Percentiles rank a stretch among this genome's conserved stretches.
Evolutionary conservation across 1,140 invertebrate species (phyloP).

Genomic region (Cydia pomonella): DNA sequence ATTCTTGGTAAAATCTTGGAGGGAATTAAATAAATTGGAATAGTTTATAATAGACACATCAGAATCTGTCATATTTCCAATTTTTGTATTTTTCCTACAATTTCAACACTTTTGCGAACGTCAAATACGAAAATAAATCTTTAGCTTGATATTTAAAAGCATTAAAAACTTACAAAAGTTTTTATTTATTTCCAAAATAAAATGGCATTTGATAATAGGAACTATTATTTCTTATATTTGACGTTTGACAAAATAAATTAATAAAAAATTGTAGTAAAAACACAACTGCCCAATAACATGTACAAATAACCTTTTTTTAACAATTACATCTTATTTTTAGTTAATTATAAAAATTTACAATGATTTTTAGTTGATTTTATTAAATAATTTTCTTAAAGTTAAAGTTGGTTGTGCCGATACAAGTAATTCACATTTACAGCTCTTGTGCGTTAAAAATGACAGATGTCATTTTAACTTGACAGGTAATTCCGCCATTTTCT

Average conservation of each 20-base stretch:
- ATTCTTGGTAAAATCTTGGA: slow-evolving; percentile 27
- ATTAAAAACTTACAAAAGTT: slow-evolving; percentile 4
- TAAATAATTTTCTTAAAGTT: slow-evolving; percentile 69
- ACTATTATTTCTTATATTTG: slow-evolving; percentile 33
- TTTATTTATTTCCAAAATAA: slow-evolving; percentile 33
- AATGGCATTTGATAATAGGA: slow-evolving; percentile 33
- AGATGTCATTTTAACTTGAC: not conserved
- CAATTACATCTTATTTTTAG: slow-evolving; percentile 54
- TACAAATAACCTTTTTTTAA: slow-evolving; percentile 60
- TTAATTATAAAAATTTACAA: slow-evolving; percentile 72
- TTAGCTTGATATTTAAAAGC: slow-evolving; percentile 19
- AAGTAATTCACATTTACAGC: slow-evolving; percentile 38
- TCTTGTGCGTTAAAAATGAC: slow-evolving; percentile 4
- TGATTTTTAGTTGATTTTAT: slow-evolving; percentile 59
- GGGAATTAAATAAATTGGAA: slow-evolving; percentile 26
- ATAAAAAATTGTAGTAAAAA: slow-evolving; percentile 29
- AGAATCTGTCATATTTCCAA: slow-evolving; percentile 1
- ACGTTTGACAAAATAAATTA: slow-evolving; percentile 9
- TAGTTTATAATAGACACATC: slow-evolving; percentile 5
- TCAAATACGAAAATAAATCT: slow-evolving; percentile 32
- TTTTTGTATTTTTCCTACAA: slow-evolving; percentile 21
- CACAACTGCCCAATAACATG: slow-evolving; percentile 42
- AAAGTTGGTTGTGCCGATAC: slow-evolving; percentile 73
- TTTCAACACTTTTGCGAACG: slow-evolving; percentile 21
- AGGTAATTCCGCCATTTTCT: slow-evolving; percentile 39